Evolutionary conservation across 1,140 invertebrate genomes (phyloP).

Genomic region (Papilio machaon): DNA sequence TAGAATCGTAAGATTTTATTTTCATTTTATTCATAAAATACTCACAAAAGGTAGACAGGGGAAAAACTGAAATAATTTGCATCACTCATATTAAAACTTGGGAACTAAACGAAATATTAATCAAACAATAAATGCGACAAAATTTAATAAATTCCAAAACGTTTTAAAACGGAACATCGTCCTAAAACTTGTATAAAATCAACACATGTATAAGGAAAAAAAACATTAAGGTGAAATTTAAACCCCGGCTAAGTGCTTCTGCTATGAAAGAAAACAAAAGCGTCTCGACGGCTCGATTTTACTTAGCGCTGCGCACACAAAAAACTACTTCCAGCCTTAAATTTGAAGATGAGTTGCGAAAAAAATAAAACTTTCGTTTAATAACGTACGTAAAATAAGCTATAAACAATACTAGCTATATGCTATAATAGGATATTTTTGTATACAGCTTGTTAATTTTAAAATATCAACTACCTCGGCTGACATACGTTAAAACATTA

Average conservation of each 20-base stretch:
- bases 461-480: not conserved
- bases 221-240: conserved; percentile 20
- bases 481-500: no score
- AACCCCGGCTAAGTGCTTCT: conserved; percentile 20
- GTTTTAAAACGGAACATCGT: not conserved
- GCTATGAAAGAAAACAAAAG: conserved; percentile 21
- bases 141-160: not conserved
- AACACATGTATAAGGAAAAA: not conserved
- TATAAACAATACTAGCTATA: not conserved
- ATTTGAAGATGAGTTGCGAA: conserved; percentile 18
- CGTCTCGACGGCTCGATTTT: conserved; percentile 25
- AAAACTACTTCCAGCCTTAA: conserved; percentile 19
- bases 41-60: not conserved
- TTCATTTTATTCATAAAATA: not conserved
- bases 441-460: not conserved
- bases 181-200: not conserved
- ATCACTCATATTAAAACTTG: not conserved
- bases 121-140: not conserved
- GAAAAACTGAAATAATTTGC: not conserved
- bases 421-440: not conserved
- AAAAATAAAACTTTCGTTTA: conserved; percentile 6
- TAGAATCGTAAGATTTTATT: not conserved
- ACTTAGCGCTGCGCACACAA: conserved; percentile 21
- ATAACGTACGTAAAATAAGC: not conserved
- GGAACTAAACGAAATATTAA: not conserved